Evolutionary conservation across 2,113 vertebrate genomes (phyloP).

Genomic region (Malaclemys terrapin): DNA sequence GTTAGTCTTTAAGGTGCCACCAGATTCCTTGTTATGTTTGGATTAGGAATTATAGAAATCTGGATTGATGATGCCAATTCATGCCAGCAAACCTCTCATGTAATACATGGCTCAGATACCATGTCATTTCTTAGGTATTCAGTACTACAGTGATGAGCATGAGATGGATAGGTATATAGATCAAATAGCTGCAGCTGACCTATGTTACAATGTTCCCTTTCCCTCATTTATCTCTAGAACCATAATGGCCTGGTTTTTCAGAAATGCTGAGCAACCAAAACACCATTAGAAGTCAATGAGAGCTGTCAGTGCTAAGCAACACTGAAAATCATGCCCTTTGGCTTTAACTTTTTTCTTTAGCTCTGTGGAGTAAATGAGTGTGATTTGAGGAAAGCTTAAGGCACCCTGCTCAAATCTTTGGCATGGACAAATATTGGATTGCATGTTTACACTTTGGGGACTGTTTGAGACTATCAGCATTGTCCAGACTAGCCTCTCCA

Average conservation of each 20-base stretch:
- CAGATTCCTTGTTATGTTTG: too few relatives aligned
- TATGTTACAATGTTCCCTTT: neutral
- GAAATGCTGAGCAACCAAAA: neutral
- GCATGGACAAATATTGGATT: neutral
- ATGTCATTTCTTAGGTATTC: constrained; percentile 5
- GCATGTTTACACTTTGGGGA: neutral
- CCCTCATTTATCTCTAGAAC: neutral
- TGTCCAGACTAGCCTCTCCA: neutral
- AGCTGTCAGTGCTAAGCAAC: neutral
- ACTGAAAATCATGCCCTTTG: neutral
- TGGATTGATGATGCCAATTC: constrained; percentile 8
- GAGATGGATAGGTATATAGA: neutral
- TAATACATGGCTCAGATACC: constrained; percentile 26
- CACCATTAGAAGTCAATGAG: neutral
- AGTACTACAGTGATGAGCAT: neutral
- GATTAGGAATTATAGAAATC: constrained; percentile 13
- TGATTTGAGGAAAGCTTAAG: neutral
- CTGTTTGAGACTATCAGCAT: neutral
- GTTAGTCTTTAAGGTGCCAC: too few relatives aligned
- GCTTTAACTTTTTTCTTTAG: neutral
- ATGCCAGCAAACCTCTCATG: constrained; percentile 30
- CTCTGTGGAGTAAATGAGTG: neutral
- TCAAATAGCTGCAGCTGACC: constrained; percentile 8
- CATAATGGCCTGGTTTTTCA: constrained; percentile 21
- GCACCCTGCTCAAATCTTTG: neutral